Base-by-base conservation (phyloP, 1,140 invertebrate genomes). In the Drosophila elegans region DNA sequence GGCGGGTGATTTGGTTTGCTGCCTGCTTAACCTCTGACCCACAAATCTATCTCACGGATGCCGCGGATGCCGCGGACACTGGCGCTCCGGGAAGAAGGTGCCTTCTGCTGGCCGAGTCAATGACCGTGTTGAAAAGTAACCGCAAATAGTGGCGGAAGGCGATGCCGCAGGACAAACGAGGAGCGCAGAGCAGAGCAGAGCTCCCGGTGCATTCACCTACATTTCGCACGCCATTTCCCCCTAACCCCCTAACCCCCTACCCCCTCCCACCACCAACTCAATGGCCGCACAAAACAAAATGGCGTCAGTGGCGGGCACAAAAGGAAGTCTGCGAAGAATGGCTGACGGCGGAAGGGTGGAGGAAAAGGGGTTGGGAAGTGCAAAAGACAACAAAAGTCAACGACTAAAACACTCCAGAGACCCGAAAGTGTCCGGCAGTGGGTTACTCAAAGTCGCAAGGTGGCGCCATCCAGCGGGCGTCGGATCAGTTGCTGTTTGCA, bases 191-290 rank as follows among this genome's bases (percentile, higher is more conserved):
- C 44, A 36, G 42, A 32, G 36, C 64, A 72, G 59, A 42, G 60
- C 38, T 67, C 46, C 78, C 73, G 83, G 83, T 89, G 80, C 83
- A 88, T 89, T 89, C 83, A 88, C 83, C 83, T 83, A 88, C 75
- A 89, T 78, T 78, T 78, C 56, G 75, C 75, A 78, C 75, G 66
- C 74, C 75, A 78, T 83, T 88, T 83, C 73, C 60, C 54, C 69
- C 63, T 39, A 12, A 5, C n/a, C n/a, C 9, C 13, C n/a, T n/a
- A n/a, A n/a, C 73, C 60, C 54, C 69, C 63, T 39, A 12, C 10
- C n/a, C n/a, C 9, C 13, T n/a, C 41, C 9, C 49, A 44, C 45
- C 57, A 51, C 41, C 12, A 11, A 29, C 10, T 32, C 48, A 34
- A 34, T 62, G 68, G 61, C 49, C 45, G 36, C 67, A 71, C 74